phyloP scores from a whole-genome alignment of 1,140 invertebrate genomes.

The Carposina sasakii region DNA sequence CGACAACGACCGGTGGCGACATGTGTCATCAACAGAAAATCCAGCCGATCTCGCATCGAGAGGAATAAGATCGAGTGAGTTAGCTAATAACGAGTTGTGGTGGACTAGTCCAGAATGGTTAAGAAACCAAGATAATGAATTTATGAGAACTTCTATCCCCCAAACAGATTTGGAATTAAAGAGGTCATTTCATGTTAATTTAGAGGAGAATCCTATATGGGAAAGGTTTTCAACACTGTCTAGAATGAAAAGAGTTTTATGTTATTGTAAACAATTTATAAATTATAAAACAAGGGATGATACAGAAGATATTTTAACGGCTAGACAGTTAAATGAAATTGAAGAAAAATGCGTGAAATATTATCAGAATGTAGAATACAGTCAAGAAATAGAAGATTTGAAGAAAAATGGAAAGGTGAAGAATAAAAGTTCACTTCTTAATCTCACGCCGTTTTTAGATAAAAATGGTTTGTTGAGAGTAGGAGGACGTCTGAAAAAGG shows the following conservation, averaged over 20 bases:
- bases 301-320: too few relatives aligned
- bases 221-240: slow-evolving; percentile 18
- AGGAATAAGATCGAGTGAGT: neutral
- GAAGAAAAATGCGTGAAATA: neutral
- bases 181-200: neutral
- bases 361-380: slow-evolving; percentile 3
- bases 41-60: too few relatives aligned
- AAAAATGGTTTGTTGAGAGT: slow-evolving; percentile 23
- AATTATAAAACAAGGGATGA: slow-evolving; percentile 3
- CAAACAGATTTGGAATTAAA: neutral
- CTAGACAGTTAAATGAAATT: slow-evolving; percentile 4
- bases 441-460: slow-evolving; percentile 18
- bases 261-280: slow-evolving; percentile 19
- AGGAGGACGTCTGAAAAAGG: slow-evolving; percentile 16
- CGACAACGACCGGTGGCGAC: too few relatives aligned
- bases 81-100: neutral
- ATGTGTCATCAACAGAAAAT: too few relatives aligned
- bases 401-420: neutral
- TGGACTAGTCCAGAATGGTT: slow-evolving; percentile 1
- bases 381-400: slow-evolving; percentile 7
- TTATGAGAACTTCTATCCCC: neutral
- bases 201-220: slow-evolving; percentile 10
- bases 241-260: slow-evolving; percentile 19
- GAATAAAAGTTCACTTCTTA: slow-evolving; percentile 16
- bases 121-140: neutral